Evolutionary conservation across 2,888 invertebrate genomes (phyloP), one percentile per base, ranked within the genome.

Genomic region (Formica aserva): DNA sequence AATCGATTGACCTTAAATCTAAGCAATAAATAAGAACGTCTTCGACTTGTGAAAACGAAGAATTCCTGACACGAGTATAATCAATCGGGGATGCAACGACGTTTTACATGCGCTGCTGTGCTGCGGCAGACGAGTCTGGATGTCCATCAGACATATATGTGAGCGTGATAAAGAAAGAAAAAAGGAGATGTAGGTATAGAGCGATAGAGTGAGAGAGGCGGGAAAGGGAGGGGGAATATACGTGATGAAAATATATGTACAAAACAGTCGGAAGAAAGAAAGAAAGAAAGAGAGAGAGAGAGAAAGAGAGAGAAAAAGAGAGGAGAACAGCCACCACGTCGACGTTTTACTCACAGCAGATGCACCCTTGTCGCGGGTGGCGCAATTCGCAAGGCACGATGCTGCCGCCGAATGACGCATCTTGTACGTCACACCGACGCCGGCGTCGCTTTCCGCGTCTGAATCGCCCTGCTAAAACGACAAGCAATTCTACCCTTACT

Each of bases 341-440:
- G 87, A 86, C 88, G 81, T 86, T 92, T 91, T 94, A 94, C 94
- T 94, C 92, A 94, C 94, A 91, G 94, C 93, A 90, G 94, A 94
- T 86, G 94, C 93, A 92, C 93, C 93, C 92, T 94, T 94, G 91
- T 94, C 94, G 82, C 94, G 94, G 85, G 93, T 92, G 84, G 93
- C 90, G 87, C 94, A 94, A 93, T 94, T 94, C 82, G 94, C 94
- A 89, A 94, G 94, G 91, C 94, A 94, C 88, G 94, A 94, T 87
- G 94, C 94, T 87, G 94, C 94, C 91, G 94, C 94, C 91, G 94
- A 94, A 92, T 93, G 94, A 91, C 94, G 94, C 89, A 94, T 91
- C 93, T 96, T 96, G 95, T 97, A 97, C 92, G 97, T 97, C 91
- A 97, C 97, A 95, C 97, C 97, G 95, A 96, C 96, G 92, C 96